Evolutionary conservation across 2,888 invertebrate genomes (phyloP).

Genomic region (Pantelozetes paolii): DNA sequence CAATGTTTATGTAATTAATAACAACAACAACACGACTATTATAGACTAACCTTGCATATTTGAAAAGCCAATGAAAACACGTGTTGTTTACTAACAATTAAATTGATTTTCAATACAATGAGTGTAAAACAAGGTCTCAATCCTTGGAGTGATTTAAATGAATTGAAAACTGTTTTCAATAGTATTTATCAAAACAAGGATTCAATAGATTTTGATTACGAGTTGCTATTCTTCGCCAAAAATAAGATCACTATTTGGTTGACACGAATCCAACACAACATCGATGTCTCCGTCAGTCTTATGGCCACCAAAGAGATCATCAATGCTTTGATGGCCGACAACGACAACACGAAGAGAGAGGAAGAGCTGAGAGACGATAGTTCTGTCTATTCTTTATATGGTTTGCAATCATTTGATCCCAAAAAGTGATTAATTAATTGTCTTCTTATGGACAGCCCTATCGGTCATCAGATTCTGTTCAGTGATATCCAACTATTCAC

Average conservation of each 20-base stretch:
- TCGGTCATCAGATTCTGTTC: constrained; percentile 27
- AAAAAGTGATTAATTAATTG: not conserved
- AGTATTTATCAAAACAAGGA: constrained; percentile 16
- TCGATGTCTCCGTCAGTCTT: constrained; percentile 6
- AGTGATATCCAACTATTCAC: constrained; percentile 8
- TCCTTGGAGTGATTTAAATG: constrained; percentile 19
- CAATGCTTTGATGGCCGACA: constrained; percentile 7
- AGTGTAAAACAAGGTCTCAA: not conserved
- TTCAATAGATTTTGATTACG: constrained; percentile 18
- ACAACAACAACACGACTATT: too few species aligned
- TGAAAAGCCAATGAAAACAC: too few species aligned
- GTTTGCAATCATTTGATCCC: not conserved
- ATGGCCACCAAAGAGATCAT: constrained; percentile 32
- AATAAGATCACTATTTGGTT: constrained; percentile 30
- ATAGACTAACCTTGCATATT: too few species aligned
- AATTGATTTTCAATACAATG: not conserved
- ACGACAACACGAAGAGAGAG: not conserved
- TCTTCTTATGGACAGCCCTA: not conserved
- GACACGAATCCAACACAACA: not conserved
- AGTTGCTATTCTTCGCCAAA: not conserved
- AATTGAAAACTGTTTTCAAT: not conserved
- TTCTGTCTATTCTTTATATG: constrained; percentile 14
- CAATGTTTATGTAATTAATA: too few species aligned
- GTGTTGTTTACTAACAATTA: too few species aligned
- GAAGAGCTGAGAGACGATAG: not conserved